Conservation (phyloP, 1,140 invertebrate species). For the Ephestia elutella region DNA sequence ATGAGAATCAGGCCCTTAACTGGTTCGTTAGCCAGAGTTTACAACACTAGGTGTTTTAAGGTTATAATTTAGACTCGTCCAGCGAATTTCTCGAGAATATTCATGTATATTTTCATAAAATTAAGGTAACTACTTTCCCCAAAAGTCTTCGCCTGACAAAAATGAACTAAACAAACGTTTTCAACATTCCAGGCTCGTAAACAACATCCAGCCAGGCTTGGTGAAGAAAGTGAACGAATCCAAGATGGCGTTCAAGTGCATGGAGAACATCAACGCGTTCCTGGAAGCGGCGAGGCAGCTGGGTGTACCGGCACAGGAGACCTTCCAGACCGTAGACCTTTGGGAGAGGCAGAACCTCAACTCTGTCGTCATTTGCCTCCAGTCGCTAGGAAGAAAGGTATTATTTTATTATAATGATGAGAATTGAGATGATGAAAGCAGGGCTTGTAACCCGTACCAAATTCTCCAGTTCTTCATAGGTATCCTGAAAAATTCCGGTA, state of each 20-base stretch:
- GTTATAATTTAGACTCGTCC: no score
- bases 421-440: no score
- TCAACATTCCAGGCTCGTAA: slow-evolving; percentile 80
- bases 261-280: slow-evolving; percentile 99
- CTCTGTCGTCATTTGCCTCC: slow-evolving; percentile 95
- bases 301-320: slow-evolving; percentile 95
- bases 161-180: background rate
- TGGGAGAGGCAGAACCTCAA: slow-evolving; percentile 97
- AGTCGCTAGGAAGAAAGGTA: slow-evolving; percentile 96
- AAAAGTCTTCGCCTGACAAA: background rate
- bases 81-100: no score
- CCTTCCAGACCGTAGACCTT: slow-evolving; percentile 96
- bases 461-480: no score
- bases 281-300: slow-evolving; percentile 88
- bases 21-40: no score
- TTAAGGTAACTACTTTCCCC: no score
- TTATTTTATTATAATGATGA: slow-evolving; percentile 33
- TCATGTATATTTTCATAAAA: no score
- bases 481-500: no score
- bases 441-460: no score
- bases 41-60: no score
- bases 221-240: slow-evolving; percentile 92
- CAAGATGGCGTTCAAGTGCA: slow-evolving; percentile 96
- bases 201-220: slow-evolving; percentile 83
- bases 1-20: no score